Evolutionary conservation across 2,113 vertebrate genomes (phyloP), one percentile per base, ranked within the genome.

Genomic region (Cromileptes altivelis): DNA sequence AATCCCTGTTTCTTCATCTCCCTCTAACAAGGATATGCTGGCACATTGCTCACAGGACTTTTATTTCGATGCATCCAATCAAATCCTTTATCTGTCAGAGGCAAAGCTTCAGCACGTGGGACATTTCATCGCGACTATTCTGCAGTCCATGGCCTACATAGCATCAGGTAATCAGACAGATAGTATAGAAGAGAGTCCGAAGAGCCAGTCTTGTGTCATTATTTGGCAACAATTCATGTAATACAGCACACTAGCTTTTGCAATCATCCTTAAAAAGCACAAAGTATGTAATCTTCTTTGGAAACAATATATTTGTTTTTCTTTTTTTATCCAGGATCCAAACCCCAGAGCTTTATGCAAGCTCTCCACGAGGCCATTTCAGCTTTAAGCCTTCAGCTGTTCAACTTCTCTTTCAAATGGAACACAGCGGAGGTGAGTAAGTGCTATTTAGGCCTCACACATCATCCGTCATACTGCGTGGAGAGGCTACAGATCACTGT

Each of bases 121-220:
- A 10, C 91, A 94, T 56, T 96, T 97, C 73, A 93, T 94, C 3
- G 88, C 95, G 9, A 82, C 93, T 37, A 78, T 97, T 45, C 80
- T 97, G 33, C 96, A 96, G 75, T 86, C 95, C 33, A 93, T 97
- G 93, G 95, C 96, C 67, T 86, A 88, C 47, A 92, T 97, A 80
- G 89, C 87, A 57, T 91, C 96, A 92, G 96, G 97, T 97, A 93
- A 86, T 85, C 52, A 63, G 18, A 73, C 62, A 71, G 45, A 58
- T 30, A 18, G 8, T 65, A 61, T 13, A 12, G 4, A 65, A 57
- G 33, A 71, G 18, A 75, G 56, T 33, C 23, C 50, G 65, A 61
- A 42, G 72, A 70, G 25, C 17, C 21, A 69, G 12, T 70, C 23
- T 61, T 69, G 2, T 78, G 21, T 75, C 57, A 52, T 67, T 18